Evolutionary conservation across 1,140 invertebrate genomes (phyloP), one percentile per base, ranked within the genome.

Genomic region (Ylistrum balloti): DNA sequence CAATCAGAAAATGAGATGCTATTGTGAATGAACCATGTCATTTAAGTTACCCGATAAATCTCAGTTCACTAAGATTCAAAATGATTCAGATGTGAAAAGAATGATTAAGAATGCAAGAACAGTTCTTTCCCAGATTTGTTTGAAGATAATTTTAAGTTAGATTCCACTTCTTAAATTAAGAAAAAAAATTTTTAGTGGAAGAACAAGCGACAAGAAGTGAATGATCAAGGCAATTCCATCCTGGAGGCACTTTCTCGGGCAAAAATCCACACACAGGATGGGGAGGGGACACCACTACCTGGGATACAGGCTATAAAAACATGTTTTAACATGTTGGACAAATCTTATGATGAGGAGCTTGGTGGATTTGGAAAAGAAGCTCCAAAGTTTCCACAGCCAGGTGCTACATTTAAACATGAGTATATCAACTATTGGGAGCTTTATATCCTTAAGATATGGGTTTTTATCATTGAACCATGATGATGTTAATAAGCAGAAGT

Each of bases 381-480:
- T n/a, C 98, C 99, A 0, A 99, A 99, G 96, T 99, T 99, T 96
- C 99, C 99, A 0, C 98, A 99, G 95, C 98, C 98, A 91, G 96
- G 96, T 96, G 92, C 32, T 90, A 38, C 41, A 45, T 1, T 45
- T 38, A 38, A 38, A 38, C 35, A 38, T 7, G 13, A 13, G 17
- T 17, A 45, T 45, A 17, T 17, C 41, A 45, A 45, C 41, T 13
- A 38, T 7, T 38, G 35, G 35, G 35, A 38, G 5, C n/a, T n/a
- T n/a, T n/a, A n/a, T n/a, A n/a, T n/a, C n/a, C n/a, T n/a, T n/a
- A n/a, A n/a, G n/a, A n/a, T n/a, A n/a, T n/a, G n/a, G n/a, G n/a
- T n/a, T n/a, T n/a, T n/a, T n/a, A n/a, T n/a, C n/a, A n/a, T n/a
- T n/a, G n/a, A n/a, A n/a, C n/a, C n/a, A n/a, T n/a, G n/a, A n/a